Evolutionary conservation across 2,113 vertebrate species (phyloP).

Genomic region (Neodontobutis hainanensis): DNA sequence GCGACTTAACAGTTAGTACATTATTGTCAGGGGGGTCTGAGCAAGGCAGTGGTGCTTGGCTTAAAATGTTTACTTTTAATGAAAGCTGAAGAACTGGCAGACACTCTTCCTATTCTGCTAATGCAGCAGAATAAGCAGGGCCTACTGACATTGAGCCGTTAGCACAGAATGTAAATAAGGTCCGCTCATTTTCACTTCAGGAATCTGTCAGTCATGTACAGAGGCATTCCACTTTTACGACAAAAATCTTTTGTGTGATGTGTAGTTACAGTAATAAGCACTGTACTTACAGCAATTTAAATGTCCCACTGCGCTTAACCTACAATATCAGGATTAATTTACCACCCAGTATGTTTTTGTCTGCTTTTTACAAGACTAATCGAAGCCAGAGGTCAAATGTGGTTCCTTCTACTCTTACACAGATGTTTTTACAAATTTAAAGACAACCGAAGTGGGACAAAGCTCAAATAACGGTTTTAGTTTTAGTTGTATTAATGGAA

Average conservation of each 20-base stretch:
- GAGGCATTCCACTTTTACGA: slow-evolving; percentile 47
- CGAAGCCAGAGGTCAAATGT: slow-evolving; percentile 7
- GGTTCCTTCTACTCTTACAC: background rate
- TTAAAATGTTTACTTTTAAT: slow-evolving; percentile 70
- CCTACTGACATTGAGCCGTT: slow-evolving; percentile 61
- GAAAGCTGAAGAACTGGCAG: slow-evolving; percentile 71
- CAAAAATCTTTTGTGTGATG: slow-evolving; percentile 12
- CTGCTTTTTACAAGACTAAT: slow-evolving; percentile 6
- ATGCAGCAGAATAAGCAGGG: slow-evolving; percentile 63
- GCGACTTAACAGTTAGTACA: slow-evolving; percentile 66
- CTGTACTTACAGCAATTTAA: slow-evolving; percentile 43
- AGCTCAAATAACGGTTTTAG: slow-evolving; percentile 3
- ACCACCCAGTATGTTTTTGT: slow-evolving; percentile 25
- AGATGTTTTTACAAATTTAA: background rate
- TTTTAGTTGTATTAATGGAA: background rate
- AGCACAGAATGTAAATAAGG: slow-evolving; percentile 64
- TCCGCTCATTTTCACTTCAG: slow-evolving; percentile 37
- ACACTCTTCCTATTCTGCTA: slow-evolving; percentile 61
- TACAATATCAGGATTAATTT: slow-evolving; percentile 14
- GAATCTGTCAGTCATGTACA: slow-evolving; percentile 58
- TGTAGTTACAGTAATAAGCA: slow-evolving; percentile 24
- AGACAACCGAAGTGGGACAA: background rate
- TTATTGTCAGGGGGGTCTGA: slow-evolving; percentile 70
- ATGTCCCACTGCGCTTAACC: slow-evolving; percentile 21
- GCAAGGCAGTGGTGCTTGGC: slow-evolving; percentile 58